Evolutionary conservation across 37 sponge, comb jelly and placozoan species (phyloP), one percentile per base, ranked within the genome.

Genomic region (Hexactinellida sp.): DNA sequence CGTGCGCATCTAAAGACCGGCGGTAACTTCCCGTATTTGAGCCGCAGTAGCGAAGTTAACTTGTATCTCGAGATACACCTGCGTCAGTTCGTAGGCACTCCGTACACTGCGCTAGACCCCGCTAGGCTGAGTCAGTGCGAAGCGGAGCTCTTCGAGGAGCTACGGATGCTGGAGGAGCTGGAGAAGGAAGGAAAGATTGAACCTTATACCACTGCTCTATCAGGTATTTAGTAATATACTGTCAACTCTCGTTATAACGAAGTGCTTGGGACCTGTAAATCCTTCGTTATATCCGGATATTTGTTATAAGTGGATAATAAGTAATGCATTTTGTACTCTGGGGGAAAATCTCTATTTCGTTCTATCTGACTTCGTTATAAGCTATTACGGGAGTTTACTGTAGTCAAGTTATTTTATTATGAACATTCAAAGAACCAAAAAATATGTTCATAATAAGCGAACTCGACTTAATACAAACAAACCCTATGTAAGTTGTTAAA

Each of bases 1-100:
- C 91, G 94, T 85, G 99, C 96, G 9, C 95, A 98, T 82, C 90
- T 98, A 24, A 98, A 98, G 82, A 86, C 86, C 71, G 99, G 99
- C 36, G 99, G 99, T 36, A 94, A 94, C 37, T 98, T 98, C 83
- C 99, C 99, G 25, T 98, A 98, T 54, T 85, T 98, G 10, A 89
- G 93, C 13, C 87, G 94, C 0, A 90, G 91, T 84, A 89, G 82
- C 55, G 99, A 98, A 88, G 99, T 98, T 37, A 89, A 91, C 51
- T 38, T 91, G 3, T 86, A 94, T 86, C 87, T 96, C 30, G 84
- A 96, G 94, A 92, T 96, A 37, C 97, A 96, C 54, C 87, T 96
- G 39, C 86, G 92, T 82, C 86, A 87, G 30, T 96, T 96, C 82
- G 91, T 91, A 47, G 89, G 89, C 36, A 92, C 93, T 0, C 85